Base-by-base conservation (phyloP, 2,888 invertebrate genomes). In the Horisme vitalbata region DNA sequence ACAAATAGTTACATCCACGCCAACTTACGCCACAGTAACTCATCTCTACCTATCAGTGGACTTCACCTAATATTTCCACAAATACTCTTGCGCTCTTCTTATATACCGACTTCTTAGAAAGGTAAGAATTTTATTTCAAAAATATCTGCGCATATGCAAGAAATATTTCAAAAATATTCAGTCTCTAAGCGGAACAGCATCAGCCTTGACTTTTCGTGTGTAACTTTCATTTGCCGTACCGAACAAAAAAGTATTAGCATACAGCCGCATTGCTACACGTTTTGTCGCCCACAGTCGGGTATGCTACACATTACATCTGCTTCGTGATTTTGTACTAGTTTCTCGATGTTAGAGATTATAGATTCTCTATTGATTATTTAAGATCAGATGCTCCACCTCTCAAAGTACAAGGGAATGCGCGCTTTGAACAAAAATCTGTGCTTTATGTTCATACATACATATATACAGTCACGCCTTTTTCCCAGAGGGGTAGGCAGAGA, bases 131-230 rank as follows among this genome's bases (percentile, higher is more conserved):
- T n/a, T n/a, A n/a, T n/a, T n/a, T n/a, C n/a, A n/a, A n/a, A n/a
- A n/a, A n/a, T n/a, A n/a, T n/a, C n/a, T n/a, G n/a, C n/a, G n/a
- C n/a, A n/a, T 18, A 18, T 18, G 18, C 18, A 18, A 18, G 18
- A 18, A 18, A 1, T 18, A 4, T 3, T 5, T 11, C 4, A 13
- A 31, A 31, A 31, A 31, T 9, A 15, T 39, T 33, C 27, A 13
- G 30, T 36, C 34, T 28, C 27, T 35, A 36, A 13, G 32, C 52
- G 39, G 50, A 52, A 48, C 49, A 23, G 21, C 10, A 5, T 23
- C 24, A 48, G 44, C 66, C 66, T 66, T 66, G 66, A 65, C 63
- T 66, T 66, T 65, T 62, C 52, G 44, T 47, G 27, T 38, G 44
- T 52, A 49, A 63, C 66, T 65, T 65, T 66, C 66, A 52, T 65